Conservation (phyloP, 2,113 vertebrate genomes). For the Crocuta crocuta region DNA sequence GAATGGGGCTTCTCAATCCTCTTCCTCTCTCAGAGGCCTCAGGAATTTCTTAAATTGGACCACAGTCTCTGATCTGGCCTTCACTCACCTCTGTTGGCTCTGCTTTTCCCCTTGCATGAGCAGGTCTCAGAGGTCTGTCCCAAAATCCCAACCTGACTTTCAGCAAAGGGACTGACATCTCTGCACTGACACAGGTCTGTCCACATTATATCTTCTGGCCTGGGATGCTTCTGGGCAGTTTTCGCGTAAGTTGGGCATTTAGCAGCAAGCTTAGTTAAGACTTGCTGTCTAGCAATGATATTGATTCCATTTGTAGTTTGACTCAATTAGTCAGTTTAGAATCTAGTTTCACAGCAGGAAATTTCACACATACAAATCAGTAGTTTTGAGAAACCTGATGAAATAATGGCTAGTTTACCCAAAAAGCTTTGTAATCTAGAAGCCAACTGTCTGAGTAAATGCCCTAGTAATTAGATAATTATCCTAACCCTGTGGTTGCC, state of each 20-base stretch:
- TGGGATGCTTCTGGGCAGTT: not conserved
- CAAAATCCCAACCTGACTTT: not conserved
- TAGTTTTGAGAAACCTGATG: constrained; percentile 61
- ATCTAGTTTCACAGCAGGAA: constrained; percentile 53
- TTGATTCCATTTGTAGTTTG: not conserved
- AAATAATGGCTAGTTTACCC: constrained; percentile 72
- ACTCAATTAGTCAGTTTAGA: constrained; percentile 43
- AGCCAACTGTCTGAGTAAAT: constrained; percentile 58
- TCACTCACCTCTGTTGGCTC: not conserved
- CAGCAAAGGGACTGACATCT: not conserved
- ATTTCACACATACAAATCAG: constrained; percentile 62
- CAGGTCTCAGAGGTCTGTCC: not conserved
- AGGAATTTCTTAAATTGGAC: not conserved
- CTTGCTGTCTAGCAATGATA: not conserved
- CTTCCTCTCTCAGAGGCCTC: not conserved
- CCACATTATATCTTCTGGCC: not conserved
- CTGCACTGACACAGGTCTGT: not conserved
- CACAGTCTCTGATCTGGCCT: not conserved
- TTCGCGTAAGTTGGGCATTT: not conserved
- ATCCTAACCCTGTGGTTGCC: not conserved
- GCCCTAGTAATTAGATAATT: constrained; percentile 55
- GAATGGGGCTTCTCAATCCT: not conserved
- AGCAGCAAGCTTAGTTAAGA: not conserved
- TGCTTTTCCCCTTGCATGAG: too few relatives aligned
- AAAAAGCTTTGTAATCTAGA: constrained; percentile 54